phyloP scores from a whole-genome alignment of 2,797 vertebrate genomes.

The Chelonia mydas region DNA sequence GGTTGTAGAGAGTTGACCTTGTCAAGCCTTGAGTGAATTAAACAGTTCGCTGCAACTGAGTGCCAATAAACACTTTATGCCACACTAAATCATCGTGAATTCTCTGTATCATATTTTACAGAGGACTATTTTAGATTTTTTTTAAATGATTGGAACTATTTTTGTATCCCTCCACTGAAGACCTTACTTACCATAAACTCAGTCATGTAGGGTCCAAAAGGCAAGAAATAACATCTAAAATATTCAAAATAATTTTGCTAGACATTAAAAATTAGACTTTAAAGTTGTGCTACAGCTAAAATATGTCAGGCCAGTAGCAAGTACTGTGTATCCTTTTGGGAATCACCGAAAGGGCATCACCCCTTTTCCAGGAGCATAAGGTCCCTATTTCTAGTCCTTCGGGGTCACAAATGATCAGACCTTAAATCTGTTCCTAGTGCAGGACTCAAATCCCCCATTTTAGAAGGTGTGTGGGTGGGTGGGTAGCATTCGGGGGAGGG shows the following conservation, averaged over 20 bases:
- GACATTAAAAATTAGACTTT: neutral
- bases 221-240: neutral
- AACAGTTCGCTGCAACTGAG: neutral
- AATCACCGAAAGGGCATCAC: neutral
- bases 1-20: neutral
- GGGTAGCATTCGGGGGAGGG: neutral
- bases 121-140: neutral
- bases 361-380: neutral
- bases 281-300: neutral
- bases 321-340: neutral
- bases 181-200: neutral
- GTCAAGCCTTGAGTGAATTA: neutral
- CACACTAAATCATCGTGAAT: neutral
- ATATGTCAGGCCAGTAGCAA: neutral
- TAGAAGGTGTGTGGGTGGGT: neutral
- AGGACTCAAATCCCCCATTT: neutral
- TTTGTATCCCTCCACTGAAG: neutral
- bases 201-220: neutral
- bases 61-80: neutral
- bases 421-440: constrained; percentile 1
- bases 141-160: neutral
- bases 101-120: neutral
- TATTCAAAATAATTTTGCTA: neutral
- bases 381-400: neutral
- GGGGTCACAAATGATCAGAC: neutral